A percentile compares a stretch with the other conserved stretches of the same genome.
Conservation (phyloP, 2,797 vertebrate genomes). For the Orientallactaga sibirica region DNA sequence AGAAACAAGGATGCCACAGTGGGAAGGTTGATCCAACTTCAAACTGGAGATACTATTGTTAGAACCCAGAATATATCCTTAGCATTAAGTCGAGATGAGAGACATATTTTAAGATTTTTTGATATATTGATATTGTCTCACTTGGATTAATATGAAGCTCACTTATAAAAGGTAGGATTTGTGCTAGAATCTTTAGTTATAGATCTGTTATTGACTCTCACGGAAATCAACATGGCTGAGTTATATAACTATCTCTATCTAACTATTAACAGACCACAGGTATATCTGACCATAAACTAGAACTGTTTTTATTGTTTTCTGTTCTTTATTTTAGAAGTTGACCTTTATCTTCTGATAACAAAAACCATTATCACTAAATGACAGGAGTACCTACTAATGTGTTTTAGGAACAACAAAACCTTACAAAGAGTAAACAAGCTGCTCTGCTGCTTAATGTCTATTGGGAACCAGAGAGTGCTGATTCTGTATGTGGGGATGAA, state of each 20-base stretch:
- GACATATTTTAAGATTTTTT: constrained; percentile 48
- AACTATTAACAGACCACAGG: constrained; percentile 6
- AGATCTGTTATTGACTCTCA: constrained; percentile 33
- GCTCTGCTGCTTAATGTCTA: constrained; percentile 18
- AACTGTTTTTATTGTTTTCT: constrained; percentile 39
- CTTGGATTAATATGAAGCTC: constrained; percentile 1
- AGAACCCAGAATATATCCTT: neutral
- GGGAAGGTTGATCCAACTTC: constrained; percentile 35
- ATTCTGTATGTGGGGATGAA: neutral
- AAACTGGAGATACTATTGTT: neutral
- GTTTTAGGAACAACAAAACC: constrained; percentile 42
- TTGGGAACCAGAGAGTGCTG: neutral
- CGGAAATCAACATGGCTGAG: constrained; percentile 49
- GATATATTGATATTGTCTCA: neutral
- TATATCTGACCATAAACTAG: constrained; percentile 35
- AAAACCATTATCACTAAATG: constrained; percentile 54
- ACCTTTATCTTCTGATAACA: constrained; percentile 53
- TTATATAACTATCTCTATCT: constrained; percentile 12
- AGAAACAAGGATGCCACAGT: neutral
- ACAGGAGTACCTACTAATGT: constrained; percentile 21
- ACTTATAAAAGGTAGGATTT: constrained; percentile 18
- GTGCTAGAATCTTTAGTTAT: constrained; percentile 2
- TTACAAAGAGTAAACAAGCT: neutral
- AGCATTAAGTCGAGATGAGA: constrained; percentile 4
- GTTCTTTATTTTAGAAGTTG: constrained; percentile 46